phyloP scores from a whole-genome alignment of 2,888 invertebrate species.

The Polyploca ridens region DNA sequence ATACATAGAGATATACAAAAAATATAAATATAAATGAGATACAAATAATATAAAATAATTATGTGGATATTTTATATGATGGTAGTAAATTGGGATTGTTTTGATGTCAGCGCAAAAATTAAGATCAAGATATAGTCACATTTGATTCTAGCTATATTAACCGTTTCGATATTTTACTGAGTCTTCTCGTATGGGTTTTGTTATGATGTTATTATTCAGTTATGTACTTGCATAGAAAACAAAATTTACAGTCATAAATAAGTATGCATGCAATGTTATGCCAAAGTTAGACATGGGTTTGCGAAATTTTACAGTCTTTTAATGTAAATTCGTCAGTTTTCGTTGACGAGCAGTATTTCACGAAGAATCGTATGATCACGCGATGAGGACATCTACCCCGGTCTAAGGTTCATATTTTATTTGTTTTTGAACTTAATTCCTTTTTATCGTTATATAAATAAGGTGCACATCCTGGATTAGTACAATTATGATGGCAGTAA shows the following conservation, averaged over 20 bases:
- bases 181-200: neutral
- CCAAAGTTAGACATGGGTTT: constrained; percentile 41
- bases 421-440: neutral
- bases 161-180: too few relatives aligned
- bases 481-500: neutral
- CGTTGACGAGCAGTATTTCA: constrained; percentile 42
- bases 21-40: too few relatives aligned
- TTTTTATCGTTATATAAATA: neutral
- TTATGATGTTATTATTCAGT: neutral
- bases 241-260: constrained; percentile 23
- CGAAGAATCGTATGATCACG: constrained; percentile 45
- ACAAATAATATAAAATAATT: too few relatives aligned
- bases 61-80: too few relatives aligned
- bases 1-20: too few relatives aligned
- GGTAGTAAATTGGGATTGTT: too few relatives aligned
- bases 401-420: constrained; percentile 16
- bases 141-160: too few relatives aligned
- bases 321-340: constrained; percentile 58
- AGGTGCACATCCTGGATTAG: neutral
- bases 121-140: too few relatives aligned
- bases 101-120: too few relatives aligned
- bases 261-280: constrained; percentile 44
- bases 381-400: constrained; percentile 52
- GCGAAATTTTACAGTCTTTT: constrained; percentile 55
- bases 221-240: constrained; percentile 13